A percentile compares a stretch with the other conserved stretches of the same genome.
These are phyloP conservation scores for Periophthalmus modestus DNA, from an alignment of 2,113 vertebrate species.

Conservation along the genomic window DNA sequence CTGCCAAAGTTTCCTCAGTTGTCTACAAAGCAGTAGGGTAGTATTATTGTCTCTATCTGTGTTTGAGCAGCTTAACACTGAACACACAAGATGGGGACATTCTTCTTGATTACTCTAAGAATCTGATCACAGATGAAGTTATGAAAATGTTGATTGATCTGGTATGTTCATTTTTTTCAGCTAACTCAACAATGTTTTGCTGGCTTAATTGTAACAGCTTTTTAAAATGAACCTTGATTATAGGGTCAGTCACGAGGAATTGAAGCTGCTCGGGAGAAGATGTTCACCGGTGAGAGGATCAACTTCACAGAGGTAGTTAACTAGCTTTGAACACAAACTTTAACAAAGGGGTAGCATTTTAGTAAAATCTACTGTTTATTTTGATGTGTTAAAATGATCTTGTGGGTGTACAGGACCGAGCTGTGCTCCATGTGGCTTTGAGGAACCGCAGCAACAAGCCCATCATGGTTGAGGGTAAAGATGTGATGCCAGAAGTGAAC, in stretches of 20 bases:
- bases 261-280: constrained; percentile 86
- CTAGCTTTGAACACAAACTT: neutral
- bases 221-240: constrained; percentile 15
- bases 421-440: constrained; percentile 93
- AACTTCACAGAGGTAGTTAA: constrained; percentile 93
- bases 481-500: constrained; percentile 95
- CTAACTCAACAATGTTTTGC: neutral
- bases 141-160: constrained; percentile 90
- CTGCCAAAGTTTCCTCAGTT: neutral
- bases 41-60: neutral
- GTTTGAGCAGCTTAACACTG: constrained; percentile 80
- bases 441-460: constrained; percentile 91
- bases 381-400: constrained; percentile 9
- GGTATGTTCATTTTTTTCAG: constrained; percentile 75
- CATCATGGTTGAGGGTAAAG: constrained; percentile 86
- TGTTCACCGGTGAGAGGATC: constrained; percentile 95
- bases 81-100: constrained; percentile 88
- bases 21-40: neutral
- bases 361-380: neutral
- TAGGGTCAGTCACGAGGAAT: constrained; percentile 91
- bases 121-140: constrained; percentile 89
- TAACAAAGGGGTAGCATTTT: neutral
- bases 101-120: constrained; percentile 96
- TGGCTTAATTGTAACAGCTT: neutral
- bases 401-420: constrained; percentile 81